Base-by-base conservation (phyloP, 2,888 invertebrate genomes). In the Philaethria dido region DNA sequence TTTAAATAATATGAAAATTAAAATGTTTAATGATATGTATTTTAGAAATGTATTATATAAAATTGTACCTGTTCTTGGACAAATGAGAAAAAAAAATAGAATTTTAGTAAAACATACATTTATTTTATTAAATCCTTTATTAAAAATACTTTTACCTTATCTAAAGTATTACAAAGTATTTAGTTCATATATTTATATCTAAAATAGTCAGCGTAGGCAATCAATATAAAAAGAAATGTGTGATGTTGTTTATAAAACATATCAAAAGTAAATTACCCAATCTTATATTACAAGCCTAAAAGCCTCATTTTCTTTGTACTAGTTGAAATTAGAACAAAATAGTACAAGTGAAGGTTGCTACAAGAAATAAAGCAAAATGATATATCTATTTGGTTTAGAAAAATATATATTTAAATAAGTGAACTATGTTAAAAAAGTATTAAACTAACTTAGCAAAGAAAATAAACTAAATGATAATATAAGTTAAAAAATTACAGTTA, bases 401-500 rank as follows among this genome's bases (percentile, higher is more conserved):
- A 29, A 16, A 29, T 16, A 16, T 29, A 29, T 50, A 29, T 50
- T n/a, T 50, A 2, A 3, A 1, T 16, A 39, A 50, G 9, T 29
- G n/a, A 29, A n/a, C n/a, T 57, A 39, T 57, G n/a, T 20, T 9
- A 20, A 22, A 22, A 9, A 39, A 39, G 39, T 57, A 55, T 18
- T 29, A 57, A 52, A 33, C 18, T 20, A 44, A 52, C 18, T 42
- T 42, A 29, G 22, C 14, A 18, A 4, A 63, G n/a, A 63, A 25
- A 50, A 22, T 5, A 48, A 42, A 6, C 9, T 16, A 42, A 60
- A 25, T 59, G 16, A 9, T 8, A 22, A 9, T 13, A n/a, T 11
- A 33, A 33, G 14, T 44, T 18, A 45, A 47, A 61, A 25, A 13
- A 2, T 54, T 74, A 66, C 74, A 74, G 52, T 76, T 75, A 42